phyloP scores from a whole-genome alignment of 2,113 vertebrate genomes.

The Chunga burmeisteri region DNA sequence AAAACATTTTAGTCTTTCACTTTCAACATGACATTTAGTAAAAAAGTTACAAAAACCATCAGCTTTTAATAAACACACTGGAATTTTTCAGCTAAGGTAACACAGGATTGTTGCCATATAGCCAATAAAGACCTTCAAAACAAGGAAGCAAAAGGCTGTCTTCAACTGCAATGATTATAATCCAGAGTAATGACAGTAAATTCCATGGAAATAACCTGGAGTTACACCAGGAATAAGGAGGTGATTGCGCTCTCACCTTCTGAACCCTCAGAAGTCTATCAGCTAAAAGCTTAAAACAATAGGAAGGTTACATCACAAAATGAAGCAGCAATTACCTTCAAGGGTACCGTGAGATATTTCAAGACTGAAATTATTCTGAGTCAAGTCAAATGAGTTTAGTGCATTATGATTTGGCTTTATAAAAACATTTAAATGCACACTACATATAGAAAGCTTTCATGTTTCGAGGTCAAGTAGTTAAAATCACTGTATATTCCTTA shows the following conservation, averaged over 20 bases:
- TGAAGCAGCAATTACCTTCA: slow-evolving; percentile 11
- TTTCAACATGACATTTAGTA: neutral
- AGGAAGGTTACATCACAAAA: neutral
- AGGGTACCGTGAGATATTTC: neutral
- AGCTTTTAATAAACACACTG: neutral
- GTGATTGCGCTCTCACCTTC: neutral
- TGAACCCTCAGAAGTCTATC: neutral
- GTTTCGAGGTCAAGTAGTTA: neutral
- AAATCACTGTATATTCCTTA: neutral
- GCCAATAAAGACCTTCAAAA: neutral
- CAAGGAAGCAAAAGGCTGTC: neutral
- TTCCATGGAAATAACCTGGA: neutral
- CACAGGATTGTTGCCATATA: neutral
- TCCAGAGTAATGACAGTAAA: neutral
- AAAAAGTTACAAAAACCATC: slow-evolving; percentile 45
- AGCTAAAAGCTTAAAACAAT: neutral
- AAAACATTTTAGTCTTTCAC: neutral
- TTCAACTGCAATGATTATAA: neutral
- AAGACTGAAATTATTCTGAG: neutral
- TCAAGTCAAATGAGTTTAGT: neutral
- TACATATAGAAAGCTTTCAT: neutral
- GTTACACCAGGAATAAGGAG: neutral
- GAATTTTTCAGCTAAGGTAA: neutral
- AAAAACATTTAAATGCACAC: slow-evolving; percentile 8
- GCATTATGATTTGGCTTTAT: slow-evolving; percentile 31